Evolutionary conservation across 2,888 invertebrate genomes (phyloP), one percentile per base, ranked within the genome.

Genomic region (Argynnis bischoffii): DNA sequence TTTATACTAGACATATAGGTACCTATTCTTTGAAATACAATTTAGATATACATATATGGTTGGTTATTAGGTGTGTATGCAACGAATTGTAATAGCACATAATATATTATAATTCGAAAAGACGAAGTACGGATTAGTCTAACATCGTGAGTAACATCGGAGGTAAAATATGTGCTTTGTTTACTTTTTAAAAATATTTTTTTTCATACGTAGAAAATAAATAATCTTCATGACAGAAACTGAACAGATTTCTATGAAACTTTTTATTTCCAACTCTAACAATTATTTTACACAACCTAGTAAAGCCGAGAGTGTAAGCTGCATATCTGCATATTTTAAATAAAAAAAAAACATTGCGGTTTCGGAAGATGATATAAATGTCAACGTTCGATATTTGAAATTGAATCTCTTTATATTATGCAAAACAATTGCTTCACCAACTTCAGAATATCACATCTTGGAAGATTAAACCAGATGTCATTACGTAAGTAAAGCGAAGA

Each of bases 401-500:
- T 59, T 11, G 47, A n/a, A 59, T 59, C 26, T 26, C 26, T 59
- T 57, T 2, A 57, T 47, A 15, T 21, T 21, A 15, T 59, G 47
- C 57, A 47, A 59, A 53, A 59, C 21, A 59, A 59, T 26, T 47
- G 21, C 13, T 59, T 48, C 48, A 48, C n/a, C n/a, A 26, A 48
- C 26, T 48, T 59, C 1, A 48, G 51, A 61, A 21, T 53, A 61
- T 50, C 18, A 51, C 51, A 8, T 31, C 35, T 61, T 31, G 18
- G 35, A 51, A 61, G 31, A 60, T 31, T 60, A 51, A 60, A 60
- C 16, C 51, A 61, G 51, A 61, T 51, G 15, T 53, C 41, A 8
- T 65, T 66, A 8, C 61, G 35, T 48, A 41, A 56, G 15, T 14
- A 47, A 53, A 67, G 50, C 31, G 53, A 57, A 63, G 53, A 67